Percentiles rank a stretch among this genome's conserved stretches.
Evolutionary conservation across 2,888 invertebrate species (phyloP).

Genomic region (Aquatica leii): DNA sequence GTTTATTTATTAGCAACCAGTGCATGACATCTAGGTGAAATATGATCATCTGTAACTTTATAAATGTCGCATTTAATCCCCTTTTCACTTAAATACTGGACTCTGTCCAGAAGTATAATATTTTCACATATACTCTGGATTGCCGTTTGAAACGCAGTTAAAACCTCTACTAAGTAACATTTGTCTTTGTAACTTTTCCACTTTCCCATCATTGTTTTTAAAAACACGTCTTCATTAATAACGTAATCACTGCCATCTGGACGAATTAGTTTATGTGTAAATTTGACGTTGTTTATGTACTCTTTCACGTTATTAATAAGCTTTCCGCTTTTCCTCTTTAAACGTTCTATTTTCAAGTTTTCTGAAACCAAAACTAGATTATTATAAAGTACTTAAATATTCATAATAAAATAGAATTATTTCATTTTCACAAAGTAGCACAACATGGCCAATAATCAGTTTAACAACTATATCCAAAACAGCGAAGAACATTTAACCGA

Average conservation of each 20-base stretch:
- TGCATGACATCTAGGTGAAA: slow-evolving; percentile 74
- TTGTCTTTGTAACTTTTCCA: slow-evolving; percentile 52
- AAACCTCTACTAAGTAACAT: slow-evolving; percentile 59
- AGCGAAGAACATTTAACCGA: too few relatives aligned
- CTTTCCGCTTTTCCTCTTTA: slow-evolving; percentile 55
- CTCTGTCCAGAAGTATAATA: slow-evolving; percentile 64
- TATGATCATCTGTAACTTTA: slow-evolving; percentile 67
- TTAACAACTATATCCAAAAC: too few relatives aligned
- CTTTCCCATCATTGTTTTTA: slow-evolving; percentile 43
- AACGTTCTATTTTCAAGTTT: slow-evolving; percentile 49
- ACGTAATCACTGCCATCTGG: slow-evolving; percentile 15
- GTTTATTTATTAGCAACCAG: slow-evolving; percentile 64
- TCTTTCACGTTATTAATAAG: slow-evolving; percentile 44
- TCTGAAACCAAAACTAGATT: too few relatives aligned
- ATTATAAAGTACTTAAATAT: too few relatives aligned
- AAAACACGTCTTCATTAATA: slow-evolving; percentile 42
- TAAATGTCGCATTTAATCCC: slow-evolving; percentile 62
- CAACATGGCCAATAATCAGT: too few relatives aligned
- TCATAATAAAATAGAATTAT: too few relatives aligned
- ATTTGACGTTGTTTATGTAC: slow-evolving; percentile 51
- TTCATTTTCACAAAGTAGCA: too few relatives aligned
- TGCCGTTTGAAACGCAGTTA: slow-evolving; percentile 62
- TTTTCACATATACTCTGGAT: slow-evolving; percentile 68
- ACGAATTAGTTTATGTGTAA: slow-evolving; percentile 47
- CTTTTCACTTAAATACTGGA: slow-evolving; percentile 61